Conservation (phyloP, 35 echinoderm and acorn worm species). For the Strongylocentrotus purpuratus region DNA sequence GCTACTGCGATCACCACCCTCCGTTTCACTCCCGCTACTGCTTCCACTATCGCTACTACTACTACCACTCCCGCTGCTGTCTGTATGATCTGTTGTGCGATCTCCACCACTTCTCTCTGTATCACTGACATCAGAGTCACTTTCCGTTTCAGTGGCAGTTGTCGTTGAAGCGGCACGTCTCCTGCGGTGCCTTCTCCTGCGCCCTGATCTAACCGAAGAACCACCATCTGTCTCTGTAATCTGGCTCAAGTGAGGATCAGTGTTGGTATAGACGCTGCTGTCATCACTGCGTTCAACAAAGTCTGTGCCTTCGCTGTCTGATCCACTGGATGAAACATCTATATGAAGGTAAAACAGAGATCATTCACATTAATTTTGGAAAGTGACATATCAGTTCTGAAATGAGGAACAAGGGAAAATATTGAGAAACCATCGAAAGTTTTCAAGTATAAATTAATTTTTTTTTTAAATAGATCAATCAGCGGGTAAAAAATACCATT, state of each 20-base stretch:
- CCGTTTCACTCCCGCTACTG: constrained; percentile 58
- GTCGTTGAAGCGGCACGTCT: constrained; percentile 48
- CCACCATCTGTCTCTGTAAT: constrained; percentile 53
- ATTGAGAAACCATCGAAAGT: background rate
- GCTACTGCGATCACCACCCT: constrained; percentile 35
- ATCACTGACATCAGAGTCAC: constrained; percentile 47
- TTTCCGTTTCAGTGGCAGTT: constrained; percentile 66
- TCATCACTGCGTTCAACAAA: constrained; percentile 58
- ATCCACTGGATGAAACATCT: constrained; percentile 79
- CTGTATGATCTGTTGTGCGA: constrained; percentile 47
- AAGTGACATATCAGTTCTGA: no score
- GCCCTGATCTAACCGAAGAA: background rate
- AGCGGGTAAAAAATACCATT: no score
- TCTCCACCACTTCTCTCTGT: constrained; percentile 51
- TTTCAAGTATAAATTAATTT: no score
- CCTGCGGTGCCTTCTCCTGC: constrained; percentile 58
- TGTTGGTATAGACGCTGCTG: constrained; percentile 73
- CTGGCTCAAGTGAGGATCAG: constrained; percentile 65
- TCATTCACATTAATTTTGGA: no score
- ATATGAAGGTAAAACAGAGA: background rate
- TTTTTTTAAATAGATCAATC: no score
- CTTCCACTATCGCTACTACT: constrained; percentile 46
- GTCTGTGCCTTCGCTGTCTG: constrained; percentile 65
- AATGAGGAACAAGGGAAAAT: background rate
- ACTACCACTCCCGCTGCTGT: constrained; percentile 56